Evolutionary conservation across 2,797 vertebrate species (phyloP).

Genomic region (Sebastes kiyomatsui): DNA sequence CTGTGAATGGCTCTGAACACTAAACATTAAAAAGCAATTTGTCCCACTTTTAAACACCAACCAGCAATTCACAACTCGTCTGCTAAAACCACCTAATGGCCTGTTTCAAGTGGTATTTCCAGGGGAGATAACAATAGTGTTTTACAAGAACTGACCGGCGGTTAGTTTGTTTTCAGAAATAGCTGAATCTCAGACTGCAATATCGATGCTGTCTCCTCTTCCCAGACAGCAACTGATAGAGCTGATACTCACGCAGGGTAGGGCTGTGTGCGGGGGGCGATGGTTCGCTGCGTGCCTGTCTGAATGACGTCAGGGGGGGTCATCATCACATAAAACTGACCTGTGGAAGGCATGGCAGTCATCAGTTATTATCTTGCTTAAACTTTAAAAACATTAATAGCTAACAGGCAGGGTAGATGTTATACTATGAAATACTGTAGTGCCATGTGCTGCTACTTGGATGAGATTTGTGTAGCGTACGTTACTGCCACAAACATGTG

Average conservation of each 20-base stretch:
- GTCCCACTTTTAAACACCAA: neutral
- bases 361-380: neutral
- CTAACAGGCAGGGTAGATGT: too few species aligned
- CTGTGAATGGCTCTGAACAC: neutral
- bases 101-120: neutral
- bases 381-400: too few species aligned
- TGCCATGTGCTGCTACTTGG: neutral
- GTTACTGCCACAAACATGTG: neutral
- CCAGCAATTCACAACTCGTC: neutral
- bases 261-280: constrained; percentile 88
- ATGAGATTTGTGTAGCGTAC: neutral
- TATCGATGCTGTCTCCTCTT: neutral
- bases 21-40: constrained; percentile 6
- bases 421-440: neutral
- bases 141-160: neutral
- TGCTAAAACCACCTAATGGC: neutral
- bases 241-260: constrained; percentile 86
- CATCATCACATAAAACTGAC: constrained; percentile 96
- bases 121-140: neutral
- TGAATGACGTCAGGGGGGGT: constrained; percentile 90
- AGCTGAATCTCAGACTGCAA: neutral
- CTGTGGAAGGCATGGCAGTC: constrained; percentile 57
- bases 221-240: neutral
- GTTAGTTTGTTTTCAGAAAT: neutral
- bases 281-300: constrained; percentile 84